These are phyloP conservation scores for Paraplagusia blochii DNA, from an alignment of 2,113 vertebrate genomes.

Conservation along the genomic window DNA sequence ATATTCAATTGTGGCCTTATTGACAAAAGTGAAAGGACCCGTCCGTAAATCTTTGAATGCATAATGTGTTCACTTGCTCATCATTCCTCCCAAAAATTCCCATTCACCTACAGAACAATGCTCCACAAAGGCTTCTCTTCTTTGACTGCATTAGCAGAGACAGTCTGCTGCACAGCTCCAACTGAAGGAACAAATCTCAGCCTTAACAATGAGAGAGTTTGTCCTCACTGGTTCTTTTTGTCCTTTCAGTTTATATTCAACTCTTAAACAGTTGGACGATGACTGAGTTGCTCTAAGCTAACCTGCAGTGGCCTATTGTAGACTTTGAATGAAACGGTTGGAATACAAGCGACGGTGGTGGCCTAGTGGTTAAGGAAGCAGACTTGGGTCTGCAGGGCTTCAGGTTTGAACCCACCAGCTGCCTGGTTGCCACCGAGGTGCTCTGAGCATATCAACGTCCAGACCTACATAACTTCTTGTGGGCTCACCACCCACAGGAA, in stretches of 20 bases:
- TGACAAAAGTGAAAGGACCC: conserved; percentile 24
- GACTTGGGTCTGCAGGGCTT: no score
- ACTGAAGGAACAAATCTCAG: conserved; percentile 41
- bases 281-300: no score
- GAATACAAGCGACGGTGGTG: no score
- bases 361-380: no score
- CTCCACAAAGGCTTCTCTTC: conserved; percentile 46
- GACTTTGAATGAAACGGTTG: no score
- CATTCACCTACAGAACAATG: conserved; percentile 42
- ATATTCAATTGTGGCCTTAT: conserved; percentile 28
- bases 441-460: no score
- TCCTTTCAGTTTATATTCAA: not conserved
- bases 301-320: no score
- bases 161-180: conserved; percentile 29
- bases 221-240: conserved; percentile 21
- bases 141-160: conserved; percentile 36
- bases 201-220: conserved; percentile 18
- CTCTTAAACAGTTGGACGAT: no score
- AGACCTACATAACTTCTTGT: no score
- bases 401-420: no score
- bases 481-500: no score
- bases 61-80: conserved; percentile 43
- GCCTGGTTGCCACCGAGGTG: no score
- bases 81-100: conserved; percentile 27
- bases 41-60: conserved; percentile 28